Conservation (phyloP, 2,113 vertebrate species). For the Corythaeola cristata region DNA sequence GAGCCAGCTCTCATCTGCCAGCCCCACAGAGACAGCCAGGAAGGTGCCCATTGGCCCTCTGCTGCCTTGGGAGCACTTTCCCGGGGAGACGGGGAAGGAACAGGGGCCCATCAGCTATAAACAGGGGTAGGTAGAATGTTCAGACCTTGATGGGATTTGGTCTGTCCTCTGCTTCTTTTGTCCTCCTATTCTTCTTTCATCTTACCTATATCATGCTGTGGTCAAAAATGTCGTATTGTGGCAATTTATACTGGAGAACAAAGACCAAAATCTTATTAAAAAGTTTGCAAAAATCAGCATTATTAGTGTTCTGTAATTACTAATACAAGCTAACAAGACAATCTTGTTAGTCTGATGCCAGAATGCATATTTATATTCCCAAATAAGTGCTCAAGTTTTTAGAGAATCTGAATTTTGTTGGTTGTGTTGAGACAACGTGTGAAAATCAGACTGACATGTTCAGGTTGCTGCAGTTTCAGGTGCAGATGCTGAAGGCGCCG, state of each 20-base stretch:
- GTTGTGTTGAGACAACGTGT: not conserved
- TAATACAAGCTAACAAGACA: not conserved
- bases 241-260: not conserved
- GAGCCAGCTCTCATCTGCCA: not conserved
- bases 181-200: not conserved
- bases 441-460: rapidly evolving
- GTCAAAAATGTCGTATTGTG: not conserved
- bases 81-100: not conserved
- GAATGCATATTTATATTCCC: not conserved
- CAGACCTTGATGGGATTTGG: not conserved
- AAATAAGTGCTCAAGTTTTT: not conserved
- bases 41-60: rapidly evolving
- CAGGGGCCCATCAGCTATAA: rapidly evolving
- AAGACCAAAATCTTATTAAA: not conserved
- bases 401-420: not conserved
- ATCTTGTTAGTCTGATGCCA: not conserved
- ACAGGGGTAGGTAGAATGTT: not conserved
- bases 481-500: not conserved
- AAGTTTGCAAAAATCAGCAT: not conserved
- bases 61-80: not conserved
- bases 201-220: not conserved
- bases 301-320: not conserved
- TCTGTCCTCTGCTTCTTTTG: not conserved
- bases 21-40: not conserved
- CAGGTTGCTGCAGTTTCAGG: not conserved